A percentile compares a stretch with the other conserved stretches of the same genome.
These are phyloP conservation scores for Protaetia brevitarsis DNA, from an alignment of 1,140 invertebrate species.

Conservation along the genomic window DNA sequence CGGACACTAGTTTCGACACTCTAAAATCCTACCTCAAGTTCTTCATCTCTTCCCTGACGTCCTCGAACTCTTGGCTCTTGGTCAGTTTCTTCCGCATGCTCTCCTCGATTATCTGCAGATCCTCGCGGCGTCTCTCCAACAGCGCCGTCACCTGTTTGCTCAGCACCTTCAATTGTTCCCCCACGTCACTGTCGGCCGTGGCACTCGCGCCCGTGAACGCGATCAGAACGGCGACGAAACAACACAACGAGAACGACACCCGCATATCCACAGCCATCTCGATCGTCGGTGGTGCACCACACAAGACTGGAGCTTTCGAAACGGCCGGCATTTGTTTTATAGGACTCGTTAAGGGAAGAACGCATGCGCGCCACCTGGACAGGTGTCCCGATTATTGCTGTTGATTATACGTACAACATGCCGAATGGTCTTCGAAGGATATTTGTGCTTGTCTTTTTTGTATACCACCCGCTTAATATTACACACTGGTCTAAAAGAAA, in stretches of 20 bases:
- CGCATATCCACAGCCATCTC: constrained; percentile 11
- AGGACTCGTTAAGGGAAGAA: constrained; percentile 7
- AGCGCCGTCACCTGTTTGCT: constrained; percentile 61
- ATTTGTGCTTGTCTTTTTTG: not conserved
- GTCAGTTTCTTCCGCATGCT: constrained; percentile 54
- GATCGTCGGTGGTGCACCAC: not conserved
- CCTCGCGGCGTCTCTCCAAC: constrained; percentile 60
- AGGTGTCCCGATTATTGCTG: constrained; percentile 7
- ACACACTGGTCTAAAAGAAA: too few relatives aligned
- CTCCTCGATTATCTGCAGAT: constrained; percentile 61
- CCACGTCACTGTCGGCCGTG: constrained; percentile 33
- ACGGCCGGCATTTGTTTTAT: constrained; percentile 9
- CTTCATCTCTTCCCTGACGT: constrained; percentile 43
- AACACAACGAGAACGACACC: constrained; percentile 9
- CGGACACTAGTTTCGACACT: not conserved
- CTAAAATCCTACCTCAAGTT: constrained; percentile 39
- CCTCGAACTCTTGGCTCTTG: constrained; percentile 41
- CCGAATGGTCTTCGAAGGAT: not conserved
- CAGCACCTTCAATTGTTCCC: constrained; percentile 55
- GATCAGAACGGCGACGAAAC: not conserved
- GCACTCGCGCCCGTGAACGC: constrained; percentile 18
- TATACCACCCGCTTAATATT: not conserved
- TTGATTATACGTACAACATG: constrained; percentile 19
- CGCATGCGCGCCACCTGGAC: constrained; percentile 5
- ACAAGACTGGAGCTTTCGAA: constrained; percentile 1